Evolutionary conservation across 1,140 invertebrate genomes (phyloP).

Genomic region (Saccostrea cuccullata): DNA sequence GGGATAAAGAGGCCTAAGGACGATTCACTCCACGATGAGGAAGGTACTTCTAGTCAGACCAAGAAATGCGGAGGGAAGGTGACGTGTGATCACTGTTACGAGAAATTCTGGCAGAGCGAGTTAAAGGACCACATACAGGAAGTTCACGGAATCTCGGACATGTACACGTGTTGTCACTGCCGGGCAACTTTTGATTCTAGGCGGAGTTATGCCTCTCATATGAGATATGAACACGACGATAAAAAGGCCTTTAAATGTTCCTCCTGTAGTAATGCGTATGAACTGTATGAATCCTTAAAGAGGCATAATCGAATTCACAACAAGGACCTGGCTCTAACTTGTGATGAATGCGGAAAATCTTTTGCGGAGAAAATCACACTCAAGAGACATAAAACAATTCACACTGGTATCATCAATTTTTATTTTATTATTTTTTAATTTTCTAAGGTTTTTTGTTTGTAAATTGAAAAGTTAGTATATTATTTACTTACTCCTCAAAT

Average conservation of each 20-base stretch:
- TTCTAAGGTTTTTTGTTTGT: neutral
- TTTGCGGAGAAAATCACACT: slow-evolving; percentile 93
- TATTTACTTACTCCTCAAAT: too few species aligned
- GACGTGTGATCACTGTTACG: neutral
- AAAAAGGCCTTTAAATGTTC: slow-evolving; percentile 40
- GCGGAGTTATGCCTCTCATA: neutral
- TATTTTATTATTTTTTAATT: neutral
- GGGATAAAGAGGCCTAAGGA: neutral
- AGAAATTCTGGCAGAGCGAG: slow-evolving; percentile 19
- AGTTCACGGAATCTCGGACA: neutral
- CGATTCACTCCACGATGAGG: neutral
- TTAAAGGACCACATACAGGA: neutral
- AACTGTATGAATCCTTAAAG: slow-evolving; percentile 31
- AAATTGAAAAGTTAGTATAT: too few species aligned
- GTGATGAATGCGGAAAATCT: slow-evolving; percentile 72
- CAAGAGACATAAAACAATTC: slow-evolving; percentile 87
- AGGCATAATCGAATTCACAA: slow-evolving; percentile 41
- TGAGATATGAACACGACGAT: slow-evolving; percentile 24
- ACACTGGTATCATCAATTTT: slow-evolving; percentile 81
- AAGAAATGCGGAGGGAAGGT: neutral
- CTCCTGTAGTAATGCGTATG: slow-evolving; percentile 26
- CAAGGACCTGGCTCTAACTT: neutral
- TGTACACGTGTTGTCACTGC: slow-evolving; percentile 30
- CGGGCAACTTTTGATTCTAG: neutral
- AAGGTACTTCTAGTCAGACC: neutral